Evolutionary conservation across 1,140 invertebrate species (phyloP).

Genomic region (Mycetomoellerius zeteki): DNA sequence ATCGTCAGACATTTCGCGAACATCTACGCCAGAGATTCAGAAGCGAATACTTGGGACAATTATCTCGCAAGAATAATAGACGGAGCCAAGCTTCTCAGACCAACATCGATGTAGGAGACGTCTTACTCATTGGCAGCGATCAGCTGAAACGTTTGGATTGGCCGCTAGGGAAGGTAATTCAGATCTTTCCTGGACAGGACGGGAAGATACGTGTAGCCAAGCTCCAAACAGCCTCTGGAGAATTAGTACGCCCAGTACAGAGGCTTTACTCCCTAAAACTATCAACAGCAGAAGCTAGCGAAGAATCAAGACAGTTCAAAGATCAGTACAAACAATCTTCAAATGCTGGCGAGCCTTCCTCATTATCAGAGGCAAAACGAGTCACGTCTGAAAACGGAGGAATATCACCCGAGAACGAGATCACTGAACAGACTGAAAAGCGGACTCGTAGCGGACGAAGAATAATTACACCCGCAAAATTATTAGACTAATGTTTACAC

Average conservation of each 20-base stretch:
- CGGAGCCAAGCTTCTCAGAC: not conserved
- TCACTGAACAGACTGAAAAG: too few relatives aligned
- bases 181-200: not conserved
- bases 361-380: too few relatives aligned
- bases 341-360: not conserved
- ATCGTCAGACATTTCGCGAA: not conserved
- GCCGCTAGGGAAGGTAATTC: not conserved
- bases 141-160: not conserved
- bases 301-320: too few relatives aligned
- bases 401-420: too few relatives aligned
- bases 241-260: not conserved
- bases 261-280: not conserved
- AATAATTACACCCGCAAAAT: not conserved
- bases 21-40: not conserved
- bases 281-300: not conserved
- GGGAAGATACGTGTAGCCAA: not conserved
- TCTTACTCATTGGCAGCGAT: not conserved
- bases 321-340: not conserved
- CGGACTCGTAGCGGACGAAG: not conserved
- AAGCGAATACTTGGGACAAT: not conserved
- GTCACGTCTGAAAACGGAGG: too few relatives aligned
- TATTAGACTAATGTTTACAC: not conserved
- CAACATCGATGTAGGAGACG: not conserved
- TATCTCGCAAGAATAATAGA: not conserved
- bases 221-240: not conserved